Conservation (phyloP, 1,140 invertebrate genomes). For the Tribolium madens region DNA sequence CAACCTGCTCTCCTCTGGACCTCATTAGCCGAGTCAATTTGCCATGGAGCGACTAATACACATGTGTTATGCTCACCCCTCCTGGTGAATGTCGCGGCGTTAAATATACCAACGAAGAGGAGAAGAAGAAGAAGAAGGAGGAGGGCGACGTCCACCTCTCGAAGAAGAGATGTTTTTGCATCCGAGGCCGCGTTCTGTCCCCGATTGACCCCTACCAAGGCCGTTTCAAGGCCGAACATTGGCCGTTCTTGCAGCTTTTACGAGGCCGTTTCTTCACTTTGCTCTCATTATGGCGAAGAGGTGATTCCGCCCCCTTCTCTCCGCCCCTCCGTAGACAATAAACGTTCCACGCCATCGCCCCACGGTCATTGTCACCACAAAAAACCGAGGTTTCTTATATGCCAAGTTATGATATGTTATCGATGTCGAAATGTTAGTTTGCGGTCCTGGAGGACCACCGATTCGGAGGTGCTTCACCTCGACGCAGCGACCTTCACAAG, state of each 20-base stretch:
- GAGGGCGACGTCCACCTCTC: conserved; percentile 1
- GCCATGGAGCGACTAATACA: conserved; percentile 40
- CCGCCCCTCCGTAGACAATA: background rate
- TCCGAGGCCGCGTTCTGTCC: conserved; percentile 37
- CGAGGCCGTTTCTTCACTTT: conserved; percentile 56
- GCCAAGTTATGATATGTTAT: background rate
- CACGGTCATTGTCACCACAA: conserved; percentile 22
- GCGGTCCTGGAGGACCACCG: background rate
- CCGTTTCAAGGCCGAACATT: conserved; percentile 62
- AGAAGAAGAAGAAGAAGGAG: background rate
- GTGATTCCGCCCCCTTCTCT: background rate
- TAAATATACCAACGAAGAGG: background rate
- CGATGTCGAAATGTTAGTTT: background rate
- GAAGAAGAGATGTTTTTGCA: conserved; percentile 22
- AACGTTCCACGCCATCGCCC: conserved; percentile 33
- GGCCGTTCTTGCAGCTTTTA: conserved; percentile 53
- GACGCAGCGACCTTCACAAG: conserved; percentile 49
- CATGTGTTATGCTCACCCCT: conserved; percentile 1
- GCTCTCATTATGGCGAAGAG: conserved; percentile 43
- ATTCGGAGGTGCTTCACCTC: conserved; percentile 36
- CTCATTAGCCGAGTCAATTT: conserved; percentile 54
- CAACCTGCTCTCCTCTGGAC: conserved; percentile 49
- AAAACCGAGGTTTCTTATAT: background rate
- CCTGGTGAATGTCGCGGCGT: conserved; percentile 1
- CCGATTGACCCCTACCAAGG: conserved; percentile 59